Base-by-base conservation (phyloP, 1,140 invertebrate species). In the Zaprionus gabonicus region DNA sequence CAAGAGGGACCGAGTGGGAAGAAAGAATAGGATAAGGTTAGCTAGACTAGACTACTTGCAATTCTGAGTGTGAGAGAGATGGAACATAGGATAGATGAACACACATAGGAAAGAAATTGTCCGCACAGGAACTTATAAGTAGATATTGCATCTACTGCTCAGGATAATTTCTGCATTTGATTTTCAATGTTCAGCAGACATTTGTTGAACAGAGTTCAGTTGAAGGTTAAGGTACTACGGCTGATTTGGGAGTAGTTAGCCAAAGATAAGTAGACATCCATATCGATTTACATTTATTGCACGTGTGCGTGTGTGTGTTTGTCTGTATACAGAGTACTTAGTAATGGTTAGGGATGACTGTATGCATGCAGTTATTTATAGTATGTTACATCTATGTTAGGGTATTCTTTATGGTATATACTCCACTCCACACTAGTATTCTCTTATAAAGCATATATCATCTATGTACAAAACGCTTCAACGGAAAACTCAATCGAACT, bases 341-440 rank as follows among this genome's bases (percentile, higher is more conserved):
- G 25, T 41, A 23, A 23, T 41, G 38, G 23, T 17, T 25, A 58
- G 53, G n/a, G 51, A 71, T 81, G 80, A 76, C 68, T 81, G 77
- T 79, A 58, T 72, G 76, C 79, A 85, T 85, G 82, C 81, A 51
- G 27, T 78, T 60, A 59, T 15, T 15, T 57, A 36, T 70, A 46
- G 41, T 46, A 46, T 46, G 6, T 46, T 46, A 46, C 41, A 46
- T 6, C 7, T 46, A 46, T 17, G 41, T 17, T 46, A 46, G 17
- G 41, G 53, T 64, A 34, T 66, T 44, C 72, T 60, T 63, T 82
- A 65, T 74, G 64, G 23, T 34, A 15, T 71, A 57, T 71, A 71
- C 38, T 31, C 59, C 57, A 75, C 55, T 49, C 34, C 41, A 49
- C 13, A 66, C n/a, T 72, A 71, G 38, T 57, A 59, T 28, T 46